A percentile compares a stretch with the other conserved stretches of the same genome.
phyloP scores from a whole-genome alignment of 1,140 invertebrate species.

The Camponotus floridanus region DNA sequence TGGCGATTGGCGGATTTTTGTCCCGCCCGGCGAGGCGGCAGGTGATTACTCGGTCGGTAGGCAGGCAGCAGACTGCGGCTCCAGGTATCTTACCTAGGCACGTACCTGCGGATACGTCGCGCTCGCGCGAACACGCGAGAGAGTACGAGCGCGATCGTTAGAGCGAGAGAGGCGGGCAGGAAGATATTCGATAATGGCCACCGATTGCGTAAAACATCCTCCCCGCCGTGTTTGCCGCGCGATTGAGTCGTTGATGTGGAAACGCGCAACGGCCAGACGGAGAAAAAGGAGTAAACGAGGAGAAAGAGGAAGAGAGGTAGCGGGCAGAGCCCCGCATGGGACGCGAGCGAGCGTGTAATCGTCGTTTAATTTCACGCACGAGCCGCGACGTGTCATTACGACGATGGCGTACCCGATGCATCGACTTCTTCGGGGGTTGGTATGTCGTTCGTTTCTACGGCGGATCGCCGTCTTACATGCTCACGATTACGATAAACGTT shows the following conservation, averaged over 20 bases:
- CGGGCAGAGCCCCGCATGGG: slow-evolving; percentile 6
- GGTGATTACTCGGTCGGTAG: slow-evolving; percentile 76
- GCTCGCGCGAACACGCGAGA: slow-evolving; percentile 9
- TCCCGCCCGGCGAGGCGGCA: slow-evolving; percentile 69
- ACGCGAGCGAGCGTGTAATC: slow-evolving; percentile 67
- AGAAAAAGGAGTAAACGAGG: slow-evolving; percentile 56
- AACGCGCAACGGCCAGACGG: slow-evolving; percentile 33
- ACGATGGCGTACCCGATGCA: slow-evolving; percentile 46
- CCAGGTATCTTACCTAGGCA: slow-evolving; percentile 42
- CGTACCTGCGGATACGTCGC: slow-evolving; percentile 44
- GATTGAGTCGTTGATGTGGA: slow-evolving; percentile 72
- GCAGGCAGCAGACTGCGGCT: slow-evolving; percentile 43
- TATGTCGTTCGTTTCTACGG: slow-evolving; percentile 24
- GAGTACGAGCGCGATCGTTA: slow-evolving; percentile 42
- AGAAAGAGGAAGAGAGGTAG: slow-evolving; percentile 7
- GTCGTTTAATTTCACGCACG: slow-evolving; percentile 72
- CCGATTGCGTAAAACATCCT: slow-evolving; percentile 73
- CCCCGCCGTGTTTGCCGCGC: slow-evolving; percentile 39
- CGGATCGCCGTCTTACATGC: slow-evolving; percentile 6
- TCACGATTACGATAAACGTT: neutral
- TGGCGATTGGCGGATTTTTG: slow-evolving; percentile 80
- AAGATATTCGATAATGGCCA: slow-evolving; percentile 74
- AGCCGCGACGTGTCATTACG: slow-evolving; percentile 63
- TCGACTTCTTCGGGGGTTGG: slow-evolving; percentile 49
- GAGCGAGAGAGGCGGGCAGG: slow-evolving; percentile 47